Evolutionary conservation across 2,113 vertebrate species (phyloP), one percentile per base, ranked within the genome.

Genomic region (Melanerpes aurifrons): DNA sequence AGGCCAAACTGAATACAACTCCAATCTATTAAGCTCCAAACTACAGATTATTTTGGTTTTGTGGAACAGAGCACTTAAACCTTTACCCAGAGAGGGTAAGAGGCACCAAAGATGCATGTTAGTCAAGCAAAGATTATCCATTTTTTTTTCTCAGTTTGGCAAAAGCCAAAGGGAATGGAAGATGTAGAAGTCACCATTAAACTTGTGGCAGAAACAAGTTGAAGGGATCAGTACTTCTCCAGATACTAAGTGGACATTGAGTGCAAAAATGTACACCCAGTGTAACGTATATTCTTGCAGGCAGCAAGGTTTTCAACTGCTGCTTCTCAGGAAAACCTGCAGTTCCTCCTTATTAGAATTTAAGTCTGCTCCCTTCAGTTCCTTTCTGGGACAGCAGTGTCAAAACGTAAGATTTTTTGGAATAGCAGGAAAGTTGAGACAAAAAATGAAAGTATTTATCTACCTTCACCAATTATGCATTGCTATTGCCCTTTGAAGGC

Each of bases 1-100:
- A 81, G 72, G 68, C 86, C 81, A 95, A 95, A 93, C 77, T 61
- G 37, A 95, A 94, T 24, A 14, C 95, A 96, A 97, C 87, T 97
- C 96, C 96, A 95, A 92, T 95, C 72, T 82, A 87, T 95, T 82
- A 95, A 79, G 83, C 76, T 91, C 85, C 87, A 96, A 93, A 72
- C 87, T 94, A 95, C 76, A 95, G 48, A 90, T 86, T 95, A 95
- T 74, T 94, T 92, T 68, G 58, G 40, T 92, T 92, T 89, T 68
- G 77, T 72, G 56, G 81, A 86, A 94, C 45, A 89, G 77, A 92
- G 77, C 78, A 71, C 56, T 92, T 79, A 95, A 93, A 79, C 80
- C 45, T 75, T 82, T 48, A 91, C 69, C 75, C 7, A 31, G 20
- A 64, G 69, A 82, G 12, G 74, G 24, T 24, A 53, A 53, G 22